Evolutionary conservation across 2,888 invertebrate genomes (phyloP).

Genomic region (Barypeithes pellucidus): DNA sequence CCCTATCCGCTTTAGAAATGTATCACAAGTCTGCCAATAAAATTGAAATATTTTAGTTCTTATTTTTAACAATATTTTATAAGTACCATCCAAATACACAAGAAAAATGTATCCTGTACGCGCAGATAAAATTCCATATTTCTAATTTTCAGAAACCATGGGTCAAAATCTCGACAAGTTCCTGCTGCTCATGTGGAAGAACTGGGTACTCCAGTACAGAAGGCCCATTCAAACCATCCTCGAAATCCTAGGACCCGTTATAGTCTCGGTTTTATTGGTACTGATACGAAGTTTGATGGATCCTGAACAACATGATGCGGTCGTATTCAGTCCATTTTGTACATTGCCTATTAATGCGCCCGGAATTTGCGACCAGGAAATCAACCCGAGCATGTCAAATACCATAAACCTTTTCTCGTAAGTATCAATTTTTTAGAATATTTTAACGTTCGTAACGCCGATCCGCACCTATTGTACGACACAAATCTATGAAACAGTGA

Average conservation of each 20-base stretch:
- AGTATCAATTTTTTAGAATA: too few species aligned
- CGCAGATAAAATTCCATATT: background rate
- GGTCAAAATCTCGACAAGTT: constrained; percentile 73
- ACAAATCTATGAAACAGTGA: too few species aligned
- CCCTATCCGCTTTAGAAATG: too few species aligned
- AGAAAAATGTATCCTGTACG: background rate
- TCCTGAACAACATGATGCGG: constrained; percentile 70
- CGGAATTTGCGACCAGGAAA: constrained; percentile 9
- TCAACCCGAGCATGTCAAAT: background rate
- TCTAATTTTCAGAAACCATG: constrained; percentile 56
- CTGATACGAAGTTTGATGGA: constrained; percentile 80
- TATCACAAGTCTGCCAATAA: too few species aligned
- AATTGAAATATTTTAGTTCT: too few species aligned
- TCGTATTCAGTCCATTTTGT: constrained; percentile 65
- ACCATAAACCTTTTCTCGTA: background rate
- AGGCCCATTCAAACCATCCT: constrained; percentile 79
- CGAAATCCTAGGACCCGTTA: constrained; percentile 79
- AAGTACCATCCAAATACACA: background rate
- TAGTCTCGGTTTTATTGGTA: constrained; percentile 80
- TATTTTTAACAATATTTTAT: too few species aligned
- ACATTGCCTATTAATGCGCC: constrained; percentile 55
- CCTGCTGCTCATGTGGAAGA: constrained; percentile 86
- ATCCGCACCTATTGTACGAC: too few species aligned
- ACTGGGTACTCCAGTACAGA: constrained; percentile 84
- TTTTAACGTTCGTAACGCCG: too few species aligned